A percentile compares a stretch with the other conserved stretches of the same genome.
These are phyloP conservation scores for Myzus persicae DNA, from an alignment of 1,140 invertebrate species.

Conservation along the genomic window DNA sequence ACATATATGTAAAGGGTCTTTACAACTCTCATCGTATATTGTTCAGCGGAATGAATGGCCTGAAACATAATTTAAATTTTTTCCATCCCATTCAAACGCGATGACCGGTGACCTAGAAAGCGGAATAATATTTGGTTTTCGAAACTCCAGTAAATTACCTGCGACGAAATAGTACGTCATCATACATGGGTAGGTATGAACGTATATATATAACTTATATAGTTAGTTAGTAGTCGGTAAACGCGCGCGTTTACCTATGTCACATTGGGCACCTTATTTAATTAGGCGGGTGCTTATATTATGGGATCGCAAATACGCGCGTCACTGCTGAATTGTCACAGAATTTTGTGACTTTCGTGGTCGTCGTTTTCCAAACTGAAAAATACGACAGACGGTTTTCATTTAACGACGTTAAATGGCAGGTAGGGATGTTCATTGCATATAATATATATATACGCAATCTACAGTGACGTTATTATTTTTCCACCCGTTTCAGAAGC, in stretches of 20 bases:
- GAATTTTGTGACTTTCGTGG: not conserved
- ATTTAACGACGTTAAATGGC: not conserved
- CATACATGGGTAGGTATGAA: not conserved
- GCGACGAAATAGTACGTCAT: not conserved
- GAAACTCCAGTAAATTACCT: not conserved
- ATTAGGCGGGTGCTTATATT: not conserved
- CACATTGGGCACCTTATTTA: not conserved
- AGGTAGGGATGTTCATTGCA: not conserved
- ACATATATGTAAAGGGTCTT: not conserved
- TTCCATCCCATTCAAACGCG: not conserved
- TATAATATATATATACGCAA: not conserved
- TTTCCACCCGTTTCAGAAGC: not conserved
- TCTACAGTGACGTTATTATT: not conserved
- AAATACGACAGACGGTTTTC: not conserved
- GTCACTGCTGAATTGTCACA: not conserved
- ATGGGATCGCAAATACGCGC: not conserved
- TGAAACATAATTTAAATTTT: conserved; percentile 11
- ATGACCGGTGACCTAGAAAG: not conserved
- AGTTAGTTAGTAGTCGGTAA: not conserved
- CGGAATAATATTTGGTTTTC: not conserved
- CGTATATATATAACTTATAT: no score
- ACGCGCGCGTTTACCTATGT: not conserved
- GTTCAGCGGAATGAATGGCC: not conserved
- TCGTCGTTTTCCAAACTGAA: not conserved
- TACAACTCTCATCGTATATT: not conserved